Evolutionary conservation across 2,888 invertebrate species (phyloP), one percentile per base, ranked within the genome.

Genomic region (Trichacis sp.): DNA sequence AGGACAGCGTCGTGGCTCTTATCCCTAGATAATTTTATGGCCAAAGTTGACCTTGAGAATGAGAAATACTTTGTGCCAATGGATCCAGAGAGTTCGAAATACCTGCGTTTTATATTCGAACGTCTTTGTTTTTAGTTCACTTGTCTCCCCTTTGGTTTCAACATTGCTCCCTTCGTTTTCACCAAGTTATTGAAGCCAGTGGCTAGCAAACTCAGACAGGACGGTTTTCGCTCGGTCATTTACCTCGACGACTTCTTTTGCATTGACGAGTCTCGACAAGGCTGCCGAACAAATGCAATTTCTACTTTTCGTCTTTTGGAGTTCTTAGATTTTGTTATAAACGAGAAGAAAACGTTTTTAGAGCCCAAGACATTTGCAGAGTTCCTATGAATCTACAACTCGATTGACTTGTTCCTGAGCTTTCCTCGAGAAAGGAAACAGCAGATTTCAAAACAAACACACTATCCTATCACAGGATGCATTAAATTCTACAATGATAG

Each of bases 111-210:
- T 18, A 14, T 18, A 30, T 65, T 57, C 46, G n/a, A 58, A 30
- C 9, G 46, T 9, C 38, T 38, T 11, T 2, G 49, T 1, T 64
- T 49, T 17, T 50, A 66, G 33, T 66, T 62, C 18, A 24, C 9
- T 15, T 57, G 57, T 43, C 33, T 64, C 6, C 59, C 55, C 9
- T 66, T 66, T 54, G 66, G 66, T 0, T 19, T 62, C 9, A 57
- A 50, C 33, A 38, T 60, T n/a, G 49, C 55, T 14, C 64, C 59
- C 9, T 47, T 33, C 0, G 36, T 53, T 12, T 56, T 64, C 33
- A 56, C 57, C 15, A 65, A 60, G 18, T 14, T 61, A n/a, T 56
- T 61, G 57, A 65, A 51, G 43, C 57, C 61, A 1, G 51, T 57
- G 2, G 46, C 51, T 1, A 33, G 15, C 8, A 38, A 2, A 1